Evolutionary conservation across 2,888 invertebrate genomes (phyloP), one percentile per base, ranked within the genome.

Genomic region (Pyrochroa serraticornis): DNA sequence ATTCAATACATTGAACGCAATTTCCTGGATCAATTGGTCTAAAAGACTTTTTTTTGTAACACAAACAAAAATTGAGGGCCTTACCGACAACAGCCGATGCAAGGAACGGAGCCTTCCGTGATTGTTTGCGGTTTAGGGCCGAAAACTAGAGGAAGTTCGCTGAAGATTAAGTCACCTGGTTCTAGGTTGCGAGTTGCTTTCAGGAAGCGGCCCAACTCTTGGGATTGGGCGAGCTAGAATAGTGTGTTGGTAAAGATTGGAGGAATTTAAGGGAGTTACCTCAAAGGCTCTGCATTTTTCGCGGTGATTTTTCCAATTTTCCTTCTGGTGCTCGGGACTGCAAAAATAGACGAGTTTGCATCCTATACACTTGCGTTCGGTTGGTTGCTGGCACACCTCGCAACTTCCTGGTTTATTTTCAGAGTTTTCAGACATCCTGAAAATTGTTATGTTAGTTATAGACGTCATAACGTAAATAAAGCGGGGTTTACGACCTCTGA

Each of bases 1-100:
- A 92, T 43, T 84, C 63, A 10, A 68, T 70, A 60, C 78, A 78
- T 12, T 70, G 36, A 3, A 46, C 52, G 8, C 54, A 61, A 14
- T 58, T 60, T 31, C 63, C 54, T 13, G 60, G 48, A 46, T 58
- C 41, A 10, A 70, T 30, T 3, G 42, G 31, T 3, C 57, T 60
- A 57, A 31, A 32, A 39, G 22, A 33, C 53, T 45, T 6, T 30
- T 34, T 42, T 38, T 43, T 34, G 33, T 30, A 30, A 37, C 13
- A 30, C 7, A 2, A 38, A 32, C 14, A 33, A 49, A 41, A 54
- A 47, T 8, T 43, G 22, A 9, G 14, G 12, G n/a, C 14, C 73
- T 69, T 75, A 87, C 87, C 79, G 83, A 63, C 87, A 89, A 69
- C 92, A 92, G 0, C 90, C 91, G 0, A 92, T 87, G 67, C 92